Percentiles rank a stretch among this genome's conserved stretches.
These are phyloP conservation scores for Cryptocephalus moraei DNA, from an alignment of 2,888 invertebrate genomes.

Conservation along the genomic window DNA sequence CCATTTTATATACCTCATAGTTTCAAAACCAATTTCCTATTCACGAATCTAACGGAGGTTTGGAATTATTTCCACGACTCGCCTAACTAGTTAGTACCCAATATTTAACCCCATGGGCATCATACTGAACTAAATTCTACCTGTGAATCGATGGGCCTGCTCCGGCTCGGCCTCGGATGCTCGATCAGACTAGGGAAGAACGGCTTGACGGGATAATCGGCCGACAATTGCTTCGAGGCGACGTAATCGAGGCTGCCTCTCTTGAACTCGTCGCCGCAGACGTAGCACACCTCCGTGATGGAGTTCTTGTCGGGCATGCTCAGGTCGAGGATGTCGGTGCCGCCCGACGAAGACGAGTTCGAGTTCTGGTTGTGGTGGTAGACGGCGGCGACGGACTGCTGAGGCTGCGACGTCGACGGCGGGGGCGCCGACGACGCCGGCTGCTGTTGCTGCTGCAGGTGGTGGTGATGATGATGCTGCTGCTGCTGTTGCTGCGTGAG, in stretches of 20 bases:
- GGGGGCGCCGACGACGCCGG: constrained; percentile 25
- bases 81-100: too few relatives aligned
- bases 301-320: constrained; percentile 91
- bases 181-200: constrained; percentile 45
- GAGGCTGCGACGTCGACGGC: constrained; percentile 15
- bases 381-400: constrained; percentile 7
- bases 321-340: constrained; percentile 75
- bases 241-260: constrained; percentile 70
- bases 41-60: too few relatives aligned
- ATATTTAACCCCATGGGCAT: too few relatives aligned
- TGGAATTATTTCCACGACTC: too few relatives aligned
- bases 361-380: constrained; percentile 34
- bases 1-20: too few relatives aligned
- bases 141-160: constrained; percentile 37
- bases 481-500: constrained; percentile 34
- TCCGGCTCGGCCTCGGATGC: constrained; percentile 76
- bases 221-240: constrained; percentile 43
- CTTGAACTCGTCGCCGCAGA: constrained; percentile 81
- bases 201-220: constrained; percentile 35
- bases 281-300: constrained; percentile 80
- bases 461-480: constrained; percentile 23
- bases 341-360: constrained; percentile 46
- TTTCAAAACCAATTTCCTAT: too few relatives aligned
- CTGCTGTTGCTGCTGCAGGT: constrained; percentile 23
- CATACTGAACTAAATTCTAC: neutral